phyloP scores from a whole-genome alignment of 2,797 vertebrate genomes.

The Delichon dasypus region DNA sequence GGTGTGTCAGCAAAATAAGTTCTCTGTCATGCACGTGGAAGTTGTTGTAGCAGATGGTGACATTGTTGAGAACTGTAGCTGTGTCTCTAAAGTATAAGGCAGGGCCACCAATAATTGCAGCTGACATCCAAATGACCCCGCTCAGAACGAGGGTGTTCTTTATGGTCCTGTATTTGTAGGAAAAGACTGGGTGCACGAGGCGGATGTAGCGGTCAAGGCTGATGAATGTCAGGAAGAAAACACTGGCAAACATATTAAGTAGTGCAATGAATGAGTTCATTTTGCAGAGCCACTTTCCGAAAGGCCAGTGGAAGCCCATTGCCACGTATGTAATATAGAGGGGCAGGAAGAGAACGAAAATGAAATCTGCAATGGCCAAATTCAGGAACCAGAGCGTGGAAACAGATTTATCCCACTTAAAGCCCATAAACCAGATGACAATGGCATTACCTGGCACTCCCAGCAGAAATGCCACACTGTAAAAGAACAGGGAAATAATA shows the following conservation, averaged over 20 bases:
- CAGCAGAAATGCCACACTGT: slow-evolving; percentile 84
- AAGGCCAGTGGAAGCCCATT: slow-evolving; percentile 92
- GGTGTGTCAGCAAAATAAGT: slow-evolving; percentile 78
- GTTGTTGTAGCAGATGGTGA: slow-evolving; percentile 90
- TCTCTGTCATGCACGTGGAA: slow-evolving; percentile 78
- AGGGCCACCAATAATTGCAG: slow-evolving; percentile 82
- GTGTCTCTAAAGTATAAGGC: slow-evolving; percentile 88
- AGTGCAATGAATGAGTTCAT: slow-evolving; percentile 89
- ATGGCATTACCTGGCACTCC: slow-evolving; percentile 90
- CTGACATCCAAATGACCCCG: slow-evolving; percentile 79
- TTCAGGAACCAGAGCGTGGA: slow-evolving; percentile 93
- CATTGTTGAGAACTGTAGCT: slow-evolving; percentile 68
- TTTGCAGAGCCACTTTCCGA: slow-evolving; percentile 89
- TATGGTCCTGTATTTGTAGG: slow-evolving; percentile 80
- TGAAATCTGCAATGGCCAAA: slow-evolving; percentile 91
- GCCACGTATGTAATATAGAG: slow-evolving; percentile 91
- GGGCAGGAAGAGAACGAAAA: slow-evolving; percentile 92
- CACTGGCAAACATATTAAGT: slow-evolving; percentile 95
- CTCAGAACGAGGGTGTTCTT: slow-evolving; percentile 72
- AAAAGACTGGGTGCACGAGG: slow-evolving; percentile 82
- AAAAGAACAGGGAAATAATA: slow-evolving; percentile 87
- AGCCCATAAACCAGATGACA: slow-evolving; percentile 93
- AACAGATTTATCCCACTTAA: slow-evolving; percentile 89
- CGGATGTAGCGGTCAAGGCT: slow-evolving; percentile 90
- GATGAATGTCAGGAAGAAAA: slow-evolving; percentile 90